Evolutionary conservation across 53 echinoderm and acorn worm genomes (phyloP), one percentile per base, ranked within the genome.

Genomic region (Actinopyga echinites): DNA sequence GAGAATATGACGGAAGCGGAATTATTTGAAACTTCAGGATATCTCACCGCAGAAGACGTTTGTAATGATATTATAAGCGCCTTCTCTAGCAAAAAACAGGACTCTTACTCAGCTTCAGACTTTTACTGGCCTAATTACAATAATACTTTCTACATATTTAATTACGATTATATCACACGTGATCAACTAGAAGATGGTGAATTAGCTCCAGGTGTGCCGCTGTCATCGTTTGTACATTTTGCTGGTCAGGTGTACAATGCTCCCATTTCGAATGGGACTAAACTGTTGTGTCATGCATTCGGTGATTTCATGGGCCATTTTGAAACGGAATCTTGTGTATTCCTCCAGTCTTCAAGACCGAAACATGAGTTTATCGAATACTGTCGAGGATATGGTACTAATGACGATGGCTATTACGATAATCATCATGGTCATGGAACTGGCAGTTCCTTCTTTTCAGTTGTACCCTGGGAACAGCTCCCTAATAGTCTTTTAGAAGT

Each of bases 201-300:
- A 59, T 0, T 79, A 4, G 34, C 35, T 20, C 33, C 60, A 8
- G 80, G 80, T 0, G 80, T 79, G 32, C 31, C 8, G 8, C 23
- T 79, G 32, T 57, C 57, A 57, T 32, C 57, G 30, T 44, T 80
- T 20, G 40, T 80, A 22, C 30, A 36, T 26, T 80, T 80, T 12
- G 37, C 40, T 35, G 81, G 81, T 34, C 26, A n/a, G 37, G 26
- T 80, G 6, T 80, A 80, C 44, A 80, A 59, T 80, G 62, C 81
- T 11, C 29, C 58, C 23, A 37, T 80, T 61, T 12, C 9, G 20
- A 24, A 28, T 37, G 62, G 81, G 26, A 36, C 44, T 80, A 21
- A 8, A 8, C 30, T 80, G 62, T 42, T 80, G 34, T 80, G 81
- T n/a, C 2, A 38, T 56, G 22, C 40, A 8, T 80, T 80, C 28